phyloP scores from a whole-genome alignment of 2,888 invertebrate species.

The Autographa pulchrina region DNA sequence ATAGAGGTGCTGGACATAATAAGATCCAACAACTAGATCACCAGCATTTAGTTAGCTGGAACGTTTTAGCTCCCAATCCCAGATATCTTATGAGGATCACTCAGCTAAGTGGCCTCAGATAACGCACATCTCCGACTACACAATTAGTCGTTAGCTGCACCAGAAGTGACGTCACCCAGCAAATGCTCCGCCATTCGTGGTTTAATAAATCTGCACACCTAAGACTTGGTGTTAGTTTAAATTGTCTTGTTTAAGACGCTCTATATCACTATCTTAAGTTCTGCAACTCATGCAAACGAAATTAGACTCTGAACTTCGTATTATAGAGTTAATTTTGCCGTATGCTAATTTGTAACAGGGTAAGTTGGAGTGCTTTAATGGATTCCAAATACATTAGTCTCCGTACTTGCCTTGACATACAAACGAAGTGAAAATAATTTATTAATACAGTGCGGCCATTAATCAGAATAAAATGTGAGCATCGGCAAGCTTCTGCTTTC shows the following conservation, averaged over 20 bases:
- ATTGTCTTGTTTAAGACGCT: slow-evolving; percentile 66
- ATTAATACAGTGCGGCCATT: slow-evolving; percentile 59
- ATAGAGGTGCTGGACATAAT: not conserved
- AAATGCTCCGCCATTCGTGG: slow-evolving; percentile 51
- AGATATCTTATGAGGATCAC: not conserved
- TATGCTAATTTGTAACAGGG: slow-evolving; percentile 23
- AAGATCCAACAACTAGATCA: not conserved
- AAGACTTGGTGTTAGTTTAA: slow-evolving; percentile 71
- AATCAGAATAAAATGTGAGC: slow-evolving; percentile 56
- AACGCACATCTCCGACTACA: slow-evolving; percentile 34
- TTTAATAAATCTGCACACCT: slow-evolving; percentile 67
- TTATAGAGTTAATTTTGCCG: slow-evolving; percentile 41
- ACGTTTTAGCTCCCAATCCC: not conserved
- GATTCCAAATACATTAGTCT: slow-evolving; percentile 71
- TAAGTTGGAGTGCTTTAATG: slow-evolving; percentile 63
- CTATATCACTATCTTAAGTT: slow-evolving; percentile 60
- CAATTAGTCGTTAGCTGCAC: slow-evolving; percentile 44
- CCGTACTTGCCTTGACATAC: slow-evolving; percentile 56
- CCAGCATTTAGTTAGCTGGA: not conserved
- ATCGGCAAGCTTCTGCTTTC: slow-evolving; percentile 43
- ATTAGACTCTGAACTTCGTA: slow-evolving; percentile 25
- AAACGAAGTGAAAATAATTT: slow-evolving; percentile 63
- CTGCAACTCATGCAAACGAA: slow-evolving; percentile 29
- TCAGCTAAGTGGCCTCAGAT: slow-evolving; percentile 18
- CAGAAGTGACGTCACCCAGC: slow-evolving; percentile 53